Evolutionary conservation across 1,140 invertebrate species (phyloP), one percentile per base, ranked within the genome.

Genomic region (Glossosoma conforme): DNA sequence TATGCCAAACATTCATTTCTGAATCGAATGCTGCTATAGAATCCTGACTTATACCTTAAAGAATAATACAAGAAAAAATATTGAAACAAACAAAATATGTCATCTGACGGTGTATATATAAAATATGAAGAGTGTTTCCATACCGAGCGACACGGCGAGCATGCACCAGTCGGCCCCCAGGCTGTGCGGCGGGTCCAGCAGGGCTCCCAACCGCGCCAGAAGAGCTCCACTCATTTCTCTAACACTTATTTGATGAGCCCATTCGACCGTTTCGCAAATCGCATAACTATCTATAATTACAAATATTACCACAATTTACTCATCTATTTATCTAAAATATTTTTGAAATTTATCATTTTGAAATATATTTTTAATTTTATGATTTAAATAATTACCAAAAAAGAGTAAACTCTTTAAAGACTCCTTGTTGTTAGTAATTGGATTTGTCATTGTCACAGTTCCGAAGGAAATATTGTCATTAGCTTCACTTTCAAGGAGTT

Each of bases 151-250:
- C 1, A 91, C 80, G 3, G 87, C 87, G 20, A 92, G 65, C 44
- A 92, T 72, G 65, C 86, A 89, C 89, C 89, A 91, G 64, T 92
- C 89, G 54, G 83, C 74, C 9, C 89, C 89, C 62, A 89, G 81
- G 2, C 80, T 76, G 64, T 91, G 87, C 5, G 84, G 78, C 1
- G 87, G 85, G 70, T 93, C 89, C 10, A 93, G 68, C 43, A 87
- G 66, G 17, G 77, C 67, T 43, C 82, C 81, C 2, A 83, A 59
- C 60, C 70, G 67, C 54, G 77, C 71, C 55, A 76, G 71, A 37
- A 77, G 66, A 25, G 76, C 67, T 24, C 73, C 62, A 50, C 69
- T 62, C 20, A 80, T 46, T 14, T 67, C 61, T 13, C 60, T 57
- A 2, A 72, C 60, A 41, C 62, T 65, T 32, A 73, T 56, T 38